phyloP scores from a whole-genome alignment of 1,140 invertebrate genomes.

The Drosophila obscura region DNA sequence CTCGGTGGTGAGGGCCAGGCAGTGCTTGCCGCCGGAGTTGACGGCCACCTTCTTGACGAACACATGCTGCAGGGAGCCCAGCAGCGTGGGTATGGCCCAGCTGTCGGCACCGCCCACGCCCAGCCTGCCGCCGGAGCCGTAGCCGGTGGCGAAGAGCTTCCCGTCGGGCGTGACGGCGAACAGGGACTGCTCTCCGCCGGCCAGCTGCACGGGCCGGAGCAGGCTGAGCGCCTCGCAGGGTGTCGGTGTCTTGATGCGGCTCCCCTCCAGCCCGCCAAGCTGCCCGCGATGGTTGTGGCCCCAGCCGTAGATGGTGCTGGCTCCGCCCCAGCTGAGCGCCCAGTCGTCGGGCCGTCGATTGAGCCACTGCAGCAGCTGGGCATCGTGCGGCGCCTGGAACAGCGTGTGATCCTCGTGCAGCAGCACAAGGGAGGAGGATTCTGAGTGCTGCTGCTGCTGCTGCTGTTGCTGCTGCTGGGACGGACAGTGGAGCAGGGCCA shows the following conservation, averaged over 20 bases:
- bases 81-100: conserved; percentile 93
- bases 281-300: conserved; percentile 98
- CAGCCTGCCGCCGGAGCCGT: conserved; percentile 95
- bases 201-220: conserved; percentile 94
- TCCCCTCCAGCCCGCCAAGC: conserved; percentile 96
- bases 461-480: too few species aligned
- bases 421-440: conserved; percentile 19
- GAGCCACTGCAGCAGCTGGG: conserved; percentile 96
- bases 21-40: conserved; percentile 98
- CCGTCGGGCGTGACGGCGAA: conserved; percentile 97
- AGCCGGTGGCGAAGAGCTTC: conserved; percentile 95
- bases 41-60: conserved; percentile 98
- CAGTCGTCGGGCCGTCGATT: conserved; percentile 97
- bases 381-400: conserved; percentile 95
- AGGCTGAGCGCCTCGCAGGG: conserved; percentile 94
- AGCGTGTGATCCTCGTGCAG: conserved; percentile 92
- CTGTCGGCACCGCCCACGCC: conserved; percentile 97
- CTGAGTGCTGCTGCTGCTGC: conserved; percentile 27
- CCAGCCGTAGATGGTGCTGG: conserved; percentile 96
- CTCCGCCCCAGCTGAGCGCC: conserved; percentile 95
- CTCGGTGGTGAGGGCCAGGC: conserved; percentile 94
- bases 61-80: conserved; percentile 96
- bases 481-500: conserved; percentile 37
- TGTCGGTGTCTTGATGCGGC: conserved; percentile 92
- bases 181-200: conserved; percentile 97